These are phyloP conservation scores for Strongylocentrotus purpuratus DNA, from an alignment of 35 echinoderm and acorn worm species.

Conservation along the genomic window DNA sequence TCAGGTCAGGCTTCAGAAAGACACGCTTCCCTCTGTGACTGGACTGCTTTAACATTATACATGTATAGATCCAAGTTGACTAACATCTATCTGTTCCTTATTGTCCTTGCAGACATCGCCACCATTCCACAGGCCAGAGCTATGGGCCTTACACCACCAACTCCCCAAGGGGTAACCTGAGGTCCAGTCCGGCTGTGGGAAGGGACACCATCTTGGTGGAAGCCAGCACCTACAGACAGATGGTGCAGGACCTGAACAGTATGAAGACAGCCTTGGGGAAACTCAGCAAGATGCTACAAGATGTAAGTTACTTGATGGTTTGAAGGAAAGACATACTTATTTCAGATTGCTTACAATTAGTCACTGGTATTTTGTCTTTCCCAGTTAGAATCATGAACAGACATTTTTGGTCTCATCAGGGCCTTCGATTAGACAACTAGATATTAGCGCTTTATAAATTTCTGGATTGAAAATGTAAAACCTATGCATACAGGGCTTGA, in stretches of 20 bases:
- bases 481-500: too few species aligned
- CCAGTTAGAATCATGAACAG: too few species aligned
- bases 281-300: constrained; percentile 37
- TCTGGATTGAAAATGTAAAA: too few species aligned
- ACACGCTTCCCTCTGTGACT: background rate
- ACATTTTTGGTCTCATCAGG: too few species aligned
- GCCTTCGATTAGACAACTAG: too few species aligned
- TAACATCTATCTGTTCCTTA: background rate
- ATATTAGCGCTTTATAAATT: too few species aligned
- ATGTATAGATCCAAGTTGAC: background rate
- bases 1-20: background rate
- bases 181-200: background rate
- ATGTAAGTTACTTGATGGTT: background rate
- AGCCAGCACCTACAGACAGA: constrained; percentile 33
- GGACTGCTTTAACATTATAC: background rate
- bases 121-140: constrained; percentile 46
- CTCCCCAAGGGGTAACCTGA: background rate
- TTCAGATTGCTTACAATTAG: too few species aligned
- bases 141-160: constrained; percentile 25
- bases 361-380: too few species aligned
- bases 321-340: too few species aligned
- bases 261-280: constrained; percentile 28
- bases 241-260: constrained; percentile 43
- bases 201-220: constrained; percentile 37
- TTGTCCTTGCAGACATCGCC: background rate